Evolutionary conservation across 2,888 invertebrate genomes (phyloP).

Genomic region (Leptothorax acervorum): DNA sequence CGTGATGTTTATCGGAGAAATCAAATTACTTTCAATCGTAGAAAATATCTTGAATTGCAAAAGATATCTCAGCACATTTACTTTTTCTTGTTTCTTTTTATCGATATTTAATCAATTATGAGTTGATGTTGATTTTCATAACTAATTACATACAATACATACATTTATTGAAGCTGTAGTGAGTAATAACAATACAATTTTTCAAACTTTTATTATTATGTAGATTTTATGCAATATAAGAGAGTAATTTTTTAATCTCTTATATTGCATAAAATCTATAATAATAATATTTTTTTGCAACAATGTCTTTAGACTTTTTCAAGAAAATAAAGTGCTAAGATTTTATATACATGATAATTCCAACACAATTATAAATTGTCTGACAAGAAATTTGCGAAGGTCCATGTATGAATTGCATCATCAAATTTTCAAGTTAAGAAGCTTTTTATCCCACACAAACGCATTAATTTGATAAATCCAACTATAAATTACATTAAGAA

Average conservation of each 20-base stretch:
- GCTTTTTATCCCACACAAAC: background rate
- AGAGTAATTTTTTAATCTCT: background rate
- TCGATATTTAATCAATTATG: background rate
- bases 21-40: background rate
- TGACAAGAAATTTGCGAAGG: conserved; percentile 43
- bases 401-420: conserved; percentile 37
- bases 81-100: background rate
- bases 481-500: background rate
- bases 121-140: background rate
- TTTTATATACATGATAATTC: conserved; percentile 31
- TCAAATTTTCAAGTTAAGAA: conserved; percentile 41
- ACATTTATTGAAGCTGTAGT: background rate
- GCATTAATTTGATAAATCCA: background rate
- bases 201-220: background rate
- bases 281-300: background rate
- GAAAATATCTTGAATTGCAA: background rate
- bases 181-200: background rate
- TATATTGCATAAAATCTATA: background rate
- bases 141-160: background rate
- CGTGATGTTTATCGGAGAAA: background rate
- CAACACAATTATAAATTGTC: conserved; percentile 45
- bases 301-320: background rate
- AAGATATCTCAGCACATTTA: background rate
- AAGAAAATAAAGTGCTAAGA: conserved; percentile 11
- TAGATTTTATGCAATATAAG: no score